Conservation (phyloP, 2,797 vertebrate species). For the Borostomias antarcticus region DNA sequence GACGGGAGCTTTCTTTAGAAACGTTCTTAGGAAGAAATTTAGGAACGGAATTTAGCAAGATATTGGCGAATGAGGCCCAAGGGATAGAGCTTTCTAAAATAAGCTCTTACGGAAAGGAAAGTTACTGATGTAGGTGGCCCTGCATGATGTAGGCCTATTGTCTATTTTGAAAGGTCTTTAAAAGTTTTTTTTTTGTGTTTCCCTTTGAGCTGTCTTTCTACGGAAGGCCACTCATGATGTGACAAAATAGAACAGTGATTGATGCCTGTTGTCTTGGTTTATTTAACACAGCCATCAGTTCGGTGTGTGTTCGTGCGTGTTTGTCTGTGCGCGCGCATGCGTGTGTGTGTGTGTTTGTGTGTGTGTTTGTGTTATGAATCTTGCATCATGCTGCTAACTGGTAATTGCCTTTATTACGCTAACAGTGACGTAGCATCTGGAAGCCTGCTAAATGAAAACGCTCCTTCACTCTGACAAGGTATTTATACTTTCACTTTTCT, state of each 20-base stretch:
- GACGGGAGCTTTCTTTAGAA: too few species aligned
- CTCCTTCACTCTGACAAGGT: conserved; percentile 48
- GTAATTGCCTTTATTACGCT: conserved; percentile 1
- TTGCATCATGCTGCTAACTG: conserved; percentile 34
- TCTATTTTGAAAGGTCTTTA: conserved; percentile 40
- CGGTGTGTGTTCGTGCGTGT: too few species aligned
- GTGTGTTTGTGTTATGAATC: too few species aligned
- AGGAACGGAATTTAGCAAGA: too few species aligned
- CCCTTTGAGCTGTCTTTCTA: conserved; percentile 56
- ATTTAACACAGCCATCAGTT: conserved; percentile 50
- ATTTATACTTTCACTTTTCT: conserved; percentile 53
- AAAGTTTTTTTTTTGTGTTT: conserved; percentile 45
- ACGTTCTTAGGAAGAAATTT: too few species aligned
- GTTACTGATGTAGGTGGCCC: conserved; percentile 19
- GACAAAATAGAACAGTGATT: conserved; percentile 58
- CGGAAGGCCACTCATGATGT: conserved; percentile 47
- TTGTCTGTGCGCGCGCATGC: too few species aligned
- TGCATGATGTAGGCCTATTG: too few species aligned
- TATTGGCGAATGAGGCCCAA: too few species aligned
- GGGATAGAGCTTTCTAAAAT: too few species aligned
- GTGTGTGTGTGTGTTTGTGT: too few species aligned
- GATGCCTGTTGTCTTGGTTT: conserved; percentile 60
- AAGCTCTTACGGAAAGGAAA: too few species aligned
- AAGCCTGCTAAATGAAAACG: conserved; percentile 29
- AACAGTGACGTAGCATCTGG: conserved; percentile 18